These are phyloP conservation scores for Aix galericulata DNA, from an alignment of 2,113 vertebrate species.

Conservation along the genomic window DNA sequence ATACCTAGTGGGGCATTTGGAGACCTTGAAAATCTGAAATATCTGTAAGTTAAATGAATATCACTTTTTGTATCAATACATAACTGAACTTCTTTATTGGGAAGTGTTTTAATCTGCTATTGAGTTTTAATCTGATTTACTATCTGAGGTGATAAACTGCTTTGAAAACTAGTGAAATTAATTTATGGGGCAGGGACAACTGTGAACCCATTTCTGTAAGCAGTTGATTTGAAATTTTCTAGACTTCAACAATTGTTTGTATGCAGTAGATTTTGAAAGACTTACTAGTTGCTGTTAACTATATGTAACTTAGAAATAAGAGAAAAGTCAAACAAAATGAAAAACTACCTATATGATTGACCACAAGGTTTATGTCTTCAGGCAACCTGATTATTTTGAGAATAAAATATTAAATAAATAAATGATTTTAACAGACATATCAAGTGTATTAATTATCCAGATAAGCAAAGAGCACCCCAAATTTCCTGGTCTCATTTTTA, in stretches of 20 bases:
- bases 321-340: neutral
- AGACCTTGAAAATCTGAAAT: slow-evolving; percentile 97
- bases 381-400: neutral
- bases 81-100: neutral
- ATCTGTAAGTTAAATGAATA: slow-evolving; percentile 89
- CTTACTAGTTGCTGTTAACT: neutral
- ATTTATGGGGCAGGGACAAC: neutral
- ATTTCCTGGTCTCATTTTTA: neutral
- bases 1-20: slow-evolving; percentile 91
- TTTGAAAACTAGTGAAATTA: neutral
- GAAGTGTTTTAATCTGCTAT: neutral
- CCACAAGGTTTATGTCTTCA: neutral
- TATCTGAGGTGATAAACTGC: neutral
- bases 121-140: neutral
- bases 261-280: neutral
- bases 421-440: neutral
- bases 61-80: neutral
- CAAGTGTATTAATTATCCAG: neutral
- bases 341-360: neutral
- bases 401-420: neutral
- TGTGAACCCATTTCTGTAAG: neutral
- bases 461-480: neutral
- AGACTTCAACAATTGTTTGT: neutral
- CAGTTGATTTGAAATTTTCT: neutral
- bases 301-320: neutral